phyloP scores from a whole-genome alignment of 2,797 vertebrate genomes.

The Falco berigora region DNA sequence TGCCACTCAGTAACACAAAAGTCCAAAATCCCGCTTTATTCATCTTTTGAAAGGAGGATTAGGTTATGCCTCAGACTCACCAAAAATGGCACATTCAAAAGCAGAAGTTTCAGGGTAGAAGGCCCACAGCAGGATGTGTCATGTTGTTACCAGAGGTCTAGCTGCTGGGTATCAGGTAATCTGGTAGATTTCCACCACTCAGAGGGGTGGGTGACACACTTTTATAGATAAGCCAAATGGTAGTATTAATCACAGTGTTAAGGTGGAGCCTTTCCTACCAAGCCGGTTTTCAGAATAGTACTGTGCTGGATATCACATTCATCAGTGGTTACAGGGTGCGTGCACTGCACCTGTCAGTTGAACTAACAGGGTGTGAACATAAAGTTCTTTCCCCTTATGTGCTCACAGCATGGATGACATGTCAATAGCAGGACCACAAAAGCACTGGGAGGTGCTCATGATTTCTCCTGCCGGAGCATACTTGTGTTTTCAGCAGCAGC shows the following conservation, averaged over 20 bases:
- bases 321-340: accelerated
- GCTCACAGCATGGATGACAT: neutral
- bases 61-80: neutral
- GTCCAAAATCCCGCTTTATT: neutral
- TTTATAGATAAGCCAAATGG: neutral
- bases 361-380: neutral
- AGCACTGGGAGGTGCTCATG: neutral
- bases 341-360: neutral
- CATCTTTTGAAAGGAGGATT: neutral
- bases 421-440: neutral
- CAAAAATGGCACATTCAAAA: neutral
- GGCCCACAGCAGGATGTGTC: neutral
- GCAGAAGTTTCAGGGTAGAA: neutral
- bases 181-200: neutral
- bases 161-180: neutral
- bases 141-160: neutral
- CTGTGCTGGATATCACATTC: neutral
- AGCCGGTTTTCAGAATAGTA: neutral
- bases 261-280: neutral
- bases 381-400: accelerated
- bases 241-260: neutral
- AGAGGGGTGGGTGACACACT: neutral
- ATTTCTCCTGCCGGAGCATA: neutral
- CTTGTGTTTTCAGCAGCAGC: neutral
- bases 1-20: neutral